phyloP scores from a whole-genome alignment of 2,113 vertebrate genomes.

The Prolemur simus region DNA sequence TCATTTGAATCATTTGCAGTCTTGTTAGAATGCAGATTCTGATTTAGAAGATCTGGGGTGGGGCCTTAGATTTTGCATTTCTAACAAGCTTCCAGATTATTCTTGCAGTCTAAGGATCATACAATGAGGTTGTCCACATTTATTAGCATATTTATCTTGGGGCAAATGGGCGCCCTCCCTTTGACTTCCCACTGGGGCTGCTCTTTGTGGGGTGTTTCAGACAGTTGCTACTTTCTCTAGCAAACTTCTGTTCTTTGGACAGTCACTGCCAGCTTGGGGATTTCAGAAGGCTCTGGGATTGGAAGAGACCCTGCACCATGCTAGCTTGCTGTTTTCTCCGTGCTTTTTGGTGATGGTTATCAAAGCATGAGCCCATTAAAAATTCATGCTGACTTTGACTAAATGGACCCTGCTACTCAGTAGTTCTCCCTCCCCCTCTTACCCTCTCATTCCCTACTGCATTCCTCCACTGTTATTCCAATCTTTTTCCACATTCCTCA shows the following conservation, averaged over 20 bases:
- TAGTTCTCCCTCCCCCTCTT: neutral
- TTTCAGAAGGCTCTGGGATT: neutral
- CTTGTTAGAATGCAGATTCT: conserved; percentile 14
- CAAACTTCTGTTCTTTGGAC: neutral
- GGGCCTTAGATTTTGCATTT: neutral
- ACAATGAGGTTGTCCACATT: neutral
- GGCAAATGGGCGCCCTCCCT: neutral
- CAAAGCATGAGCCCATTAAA: neutral
- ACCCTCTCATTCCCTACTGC: neutral
- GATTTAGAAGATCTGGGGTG: neutral
- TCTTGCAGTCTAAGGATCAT: neutral
- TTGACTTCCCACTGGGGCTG: neutral
- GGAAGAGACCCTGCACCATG: neutral
- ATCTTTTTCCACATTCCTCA: neutral
- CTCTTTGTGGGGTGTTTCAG: neutral
- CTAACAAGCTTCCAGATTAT: neutral
- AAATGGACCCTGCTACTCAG: neutral
- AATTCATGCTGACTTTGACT: neutral
- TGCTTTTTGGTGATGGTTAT: neutral
- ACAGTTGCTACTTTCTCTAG: neutral
- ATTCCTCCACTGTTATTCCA: neutral
- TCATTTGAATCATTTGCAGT: neutral
- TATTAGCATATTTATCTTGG: neutral
- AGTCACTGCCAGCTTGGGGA: neutral
- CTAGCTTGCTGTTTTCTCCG: neutral